A percentile compares a stretch with the other conserved stretches of the same genome.
Conservation (phyloP, 2,113 vertebrate species). For the Cyphomyrus discorhynchus region DNA sequence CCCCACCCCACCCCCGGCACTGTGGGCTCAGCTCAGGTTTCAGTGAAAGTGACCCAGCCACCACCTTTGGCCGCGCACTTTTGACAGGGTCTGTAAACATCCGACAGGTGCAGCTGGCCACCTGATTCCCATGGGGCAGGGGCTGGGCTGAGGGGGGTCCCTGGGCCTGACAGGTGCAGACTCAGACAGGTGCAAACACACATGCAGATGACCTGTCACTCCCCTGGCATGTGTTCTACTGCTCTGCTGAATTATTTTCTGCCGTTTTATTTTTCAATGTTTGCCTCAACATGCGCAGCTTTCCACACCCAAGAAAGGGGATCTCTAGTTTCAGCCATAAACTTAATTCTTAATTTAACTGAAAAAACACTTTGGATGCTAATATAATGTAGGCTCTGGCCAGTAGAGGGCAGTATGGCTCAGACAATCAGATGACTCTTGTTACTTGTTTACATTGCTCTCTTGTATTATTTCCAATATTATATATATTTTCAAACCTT, state of each 20-base stretch:
- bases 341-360: not conserved
- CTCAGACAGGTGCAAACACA: not conserved
- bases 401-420: constrained; percentile 14
- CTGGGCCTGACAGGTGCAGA: not conserved
- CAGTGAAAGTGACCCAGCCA: constrained; percentile 8
- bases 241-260: not conserved
- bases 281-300: not conserved
- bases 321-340: not conserved
- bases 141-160: not conserved
- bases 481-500: not conserved
- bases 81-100: constrained; percentile 9
- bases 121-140: not conserved
- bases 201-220: too few species aligned
- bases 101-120: constrained; percentile 14
- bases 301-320: not conserved
- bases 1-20: not conserved
- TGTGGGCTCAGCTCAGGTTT: not conserved
- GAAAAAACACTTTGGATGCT: not conserved
- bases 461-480: not conserved
- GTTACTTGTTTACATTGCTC: not conserved
- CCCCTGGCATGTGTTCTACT: not conserved
- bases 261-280: not conserved
- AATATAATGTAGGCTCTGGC: not conserved
- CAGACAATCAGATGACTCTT: not conserved
- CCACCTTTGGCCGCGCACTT: not conserved